A percentile compares a stretch with the other conserved stretches of the same genome.
phyloP scores from a whole-genome alignment of 2,113 vertebrate species.

The Mormyrus lacerda region DNA sequence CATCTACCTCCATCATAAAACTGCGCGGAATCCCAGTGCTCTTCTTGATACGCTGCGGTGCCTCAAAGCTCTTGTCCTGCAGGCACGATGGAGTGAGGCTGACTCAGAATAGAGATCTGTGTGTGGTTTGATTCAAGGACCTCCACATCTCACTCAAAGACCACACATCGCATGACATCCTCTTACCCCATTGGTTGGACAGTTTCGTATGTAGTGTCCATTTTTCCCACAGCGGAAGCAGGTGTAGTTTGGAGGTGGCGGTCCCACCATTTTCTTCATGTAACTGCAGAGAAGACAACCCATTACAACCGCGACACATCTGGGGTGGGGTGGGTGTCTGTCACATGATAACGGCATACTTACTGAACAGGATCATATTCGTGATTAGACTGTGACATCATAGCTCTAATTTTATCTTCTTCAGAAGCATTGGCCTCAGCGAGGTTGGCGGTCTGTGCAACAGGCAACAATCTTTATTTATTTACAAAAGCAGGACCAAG shows the following conservation, averaged over 20 bases:
- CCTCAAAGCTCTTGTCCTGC: constrained; percentile 87
- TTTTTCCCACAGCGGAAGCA: constrained; percentile 89
- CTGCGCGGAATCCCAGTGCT: constrained; percentile 95
- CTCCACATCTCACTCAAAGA: neutral
- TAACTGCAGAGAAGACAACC: constrained; percentile 60
- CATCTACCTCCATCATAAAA: constrained; percentile 95
- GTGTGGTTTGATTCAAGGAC: too few relatives aligned
- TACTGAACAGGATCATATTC: constrained; percentile 91
- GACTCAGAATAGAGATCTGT: neutral
- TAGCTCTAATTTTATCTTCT: constrained; percentile 95
- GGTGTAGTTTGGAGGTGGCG: constrained; percentile 82
- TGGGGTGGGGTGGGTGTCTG: neutral
- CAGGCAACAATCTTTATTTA: constrained; percentile 70
- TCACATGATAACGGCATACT: constrained; percentile 50
- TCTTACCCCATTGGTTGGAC: constrained; percentile 82
- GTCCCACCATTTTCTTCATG: constrained; percentile 75
- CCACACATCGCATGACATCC: neutral
- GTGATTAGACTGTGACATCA: constrained; percentile 89
- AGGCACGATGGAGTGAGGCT: constrained; percentile 21
- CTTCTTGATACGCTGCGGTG: constrained; percentile 82
- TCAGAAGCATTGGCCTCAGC: constrained; percentile 89
- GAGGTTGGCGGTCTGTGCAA: constrained; percentile 93
- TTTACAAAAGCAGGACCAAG: constrained; percentile 49
- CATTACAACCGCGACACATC: neutral
- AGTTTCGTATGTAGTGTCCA: constrained; percentile 95